Evolutionary conservation across 1,140 invertebrate genomes (phyloP), one percentile per base, ranked within the genome.

Genomic region (Marisa cornuarietis): DNA sequence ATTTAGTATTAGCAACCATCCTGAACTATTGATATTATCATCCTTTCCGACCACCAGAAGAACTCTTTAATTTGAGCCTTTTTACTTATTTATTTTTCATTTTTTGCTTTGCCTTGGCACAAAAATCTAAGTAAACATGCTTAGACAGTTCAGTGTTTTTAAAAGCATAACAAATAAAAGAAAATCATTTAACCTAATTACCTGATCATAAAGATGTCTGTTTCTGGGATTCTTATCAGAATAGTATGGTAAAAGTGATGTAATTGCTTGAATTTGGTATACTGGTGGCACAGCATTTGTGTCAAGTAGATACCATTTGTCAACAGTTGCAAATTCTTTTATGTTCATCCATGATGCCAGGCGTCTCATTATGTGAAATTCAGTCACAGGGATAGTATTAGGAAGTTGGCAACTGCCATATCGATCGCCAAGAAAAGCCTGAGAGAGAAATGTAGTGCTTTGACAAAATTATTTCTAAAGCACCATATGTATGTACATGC

Each of bases 241-340:
- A 68, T 83, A 86, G 49, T 85, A 68, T 22, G 81, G 84, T 9
- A 81, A 77, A 42, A 83, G 73, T 49, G 81, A 78, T 26, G 83
- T 85, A 62, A 83, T 86, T 81, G 86, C 82, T 71, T 98, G 97
- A 8, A 99, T 91, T 31, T 98, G 95, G 20, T 96, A 98, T 1
- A 96, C 95, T 0, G 96, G 94, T 10, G 92, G 92, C 16, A 98
- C 97, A 0, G 97, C 96, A 89, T 99, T 99, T 69, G 95, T 95
- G 87, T 99, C 97, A 88, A 97, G 96, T 86, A 96, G 94, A 89
- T 98, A 99, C 97, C 97, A 99, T n/a, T 94, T 95, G 86, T 98
- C 96, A 71, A 99, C 92, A 8, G 97, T 91, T 18, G 93, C 94
- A 1, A 95, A 94, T 82, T 77, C 76, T 9, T 98, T 94, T 49